Evolutionary conservation across 37 sponge, comb jelly and placozoan genomes (phyloP).

Genomic region (Oopsacas minuta): DNA sequence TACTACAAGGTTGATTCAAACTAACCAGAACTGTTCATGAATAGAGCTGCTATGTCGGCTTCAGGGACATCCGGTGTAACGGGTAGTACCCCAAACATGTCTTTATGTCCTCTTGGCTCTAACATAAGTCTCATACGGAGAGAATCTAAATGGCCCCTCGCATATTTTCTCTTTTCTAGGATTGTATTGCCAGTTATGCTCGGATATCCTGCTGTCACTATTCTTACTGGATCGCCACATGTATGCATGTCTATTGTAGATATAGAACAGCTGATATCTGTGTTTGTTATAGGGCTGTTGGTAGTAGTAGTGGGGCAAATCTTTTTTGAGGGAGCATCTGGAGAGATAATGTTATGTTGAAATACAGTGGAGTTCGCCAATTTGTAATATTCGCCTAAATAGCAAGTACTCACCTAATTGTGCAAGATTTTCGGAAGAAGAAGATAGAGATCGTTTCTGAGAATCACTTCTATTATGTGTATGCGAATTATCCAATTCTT

Average conservation of each 20-base stretch:
- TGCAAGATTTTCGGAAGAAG: not conserved
- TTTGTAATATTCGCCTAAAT: too few relatives aligned
- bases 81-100: slow-evolving; percentile 69
- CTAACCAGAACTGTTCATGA: slow-evolving; percentile 65
- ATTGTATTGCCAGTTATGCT: slow-evolving; percentile 41
- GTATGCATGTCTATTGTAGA: slow-evolving; percentile 75
- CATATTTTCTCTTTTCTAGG: slow-evolving; percentile 59
- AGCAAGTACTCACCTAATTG: not conserved
- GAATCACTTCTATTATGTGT: too few relatives aligned
- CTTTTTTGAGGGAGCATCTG: not conserved
- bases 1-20: too few relatives aligned
- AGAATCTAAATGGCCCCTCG: slow-evolving; percentile 45
- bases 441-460: not conserved
- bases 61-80: slow-evolving; percentile 51
- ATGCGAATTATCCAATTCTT: too few relatives aligned
- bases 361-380: too few relatives aligned
- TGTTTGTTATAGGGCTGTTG: not conserved
- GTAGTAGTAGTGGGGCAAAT: not conserved
- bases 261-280: not conserved
- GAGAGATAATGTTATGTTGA: too few relatives aligned
- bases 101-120: slow-evolving; percentile 69
- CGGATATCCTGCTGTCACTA: slow-evolving; percentile 50
- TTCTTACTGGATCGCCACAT: slow-evolving; percentile 60
- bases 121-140: slow-evolving; percentile 49
- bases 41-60: slow-evolving; percentile 76